Conservation (phyloP, 2,888 invertebrate species). For the Noctua janthina region DNA sequence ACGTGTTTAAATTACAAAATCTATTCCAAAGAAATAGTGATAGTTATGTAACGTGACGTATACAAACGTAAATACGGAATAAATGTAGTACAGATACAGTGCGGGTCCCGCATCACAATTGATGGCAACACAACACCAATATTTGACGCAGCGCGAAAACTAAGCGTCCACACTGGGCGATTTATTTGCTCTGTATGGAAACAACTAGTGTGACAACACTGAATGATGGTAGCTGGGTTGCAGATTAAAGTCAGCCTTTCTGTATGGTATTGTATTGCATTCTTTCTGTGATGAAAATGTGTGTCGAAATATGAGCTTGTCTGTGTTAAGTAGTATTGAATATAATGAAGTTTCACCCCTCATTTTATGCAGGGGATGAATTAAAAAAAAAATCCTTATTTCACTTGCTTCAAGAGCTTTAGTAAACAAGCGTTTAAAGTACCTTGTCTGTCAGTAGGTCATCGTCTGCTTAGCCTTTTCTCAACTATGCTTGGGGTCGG, state of each 20-base stretch:
- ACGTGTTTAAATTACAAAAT: background rate
- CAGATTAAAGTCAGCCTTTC: constrained; percentile 12
- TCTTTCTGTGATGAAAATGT: background rate
- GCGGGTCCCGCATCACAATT: constrained; percentile 60
- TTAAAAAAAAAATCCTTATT: background rate
- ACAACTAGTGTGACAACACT: constrained; percentile 43
- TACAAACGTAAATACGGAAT: constrained; percentile 18
- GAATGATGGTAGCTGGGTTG: constrained; percentile 33
- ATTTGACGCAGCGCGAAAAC: constrained; percentile 60
- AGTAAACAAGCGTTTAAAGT: too few species aligned
- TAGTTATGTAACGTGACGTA: background rate
- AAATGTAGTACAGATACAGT: constrained; percentile 5
- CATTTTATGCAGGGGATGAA: background rate
- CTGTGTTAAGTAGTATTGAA: background rate
- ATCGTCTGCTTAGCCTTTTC: too few species aligned
- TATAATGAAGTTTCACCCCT: background rate
- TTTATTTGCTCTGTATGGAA: constrained; percentile 56
- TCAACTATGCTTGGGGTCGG: too few species aligned
- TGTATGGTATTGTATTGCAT: background rate
- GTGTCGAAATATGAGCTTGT: background rate
- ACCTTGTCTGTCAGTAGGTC: too few species aligned
- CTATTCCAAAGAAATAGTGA: background rate
- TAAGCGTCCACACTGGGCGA: constrained; percentile 36
- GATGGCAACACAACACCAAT: constrained; percentile 61
- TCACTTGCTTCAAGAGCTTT: background rate